phyloP scores from a whole-genome alignment of 1,140 invertebrate genomes.

The Papilio machaon region DNA sequence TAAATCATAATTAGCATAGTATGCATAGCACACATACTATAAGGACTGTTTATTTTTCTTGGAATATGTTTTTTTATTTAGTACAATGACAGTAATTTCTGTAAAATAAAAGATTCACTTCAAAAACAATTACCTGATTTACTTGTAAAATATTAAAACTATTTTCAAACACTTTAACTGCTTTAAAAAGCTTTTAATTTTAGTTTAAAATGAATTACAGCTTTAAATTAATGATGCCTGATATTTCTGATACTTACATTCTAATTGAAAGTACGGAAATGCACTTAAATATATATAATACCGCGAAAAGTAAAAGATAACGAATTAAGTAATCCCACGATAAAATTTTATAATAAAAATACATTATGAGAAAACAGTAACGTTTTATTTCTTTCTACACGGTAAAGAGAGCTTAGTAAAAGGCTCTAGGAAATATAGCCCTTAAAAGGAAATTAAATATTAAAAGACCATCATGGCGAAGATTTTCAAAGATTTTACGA shows the following conservation, averaged over 20 bases:
- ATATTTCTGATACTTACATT: neutral
- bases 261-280: neutral
- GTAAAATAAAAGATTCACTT: constrained; percentile 21
- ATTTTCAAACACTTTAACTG: neutral
- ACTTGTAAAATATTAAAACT: too few relatives aligned
- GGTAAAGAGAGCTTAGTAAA: constrained; percentile 48
- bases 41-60: too few relatives aligned
- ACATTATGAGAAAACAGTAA: constrained; percentile 21
- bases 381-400: constrained; percentile 44
- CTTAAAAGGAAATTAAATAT: constrained; percentile 78
- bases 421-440: constrained; percentile 52
- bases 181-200: constrained; percentile 15
- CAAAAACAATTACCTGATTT: too few relatives aligned
- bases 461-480: constrained; percentile 74
- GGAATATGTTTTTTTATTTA: neutral
- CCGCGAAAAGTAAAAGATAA: neutral
- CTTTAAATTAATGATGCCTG: neutral
- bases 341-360: constrained; percentile 6
- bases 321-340: constrained; percentile 25
- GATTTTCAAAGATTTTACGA: constrained; percentile 71
- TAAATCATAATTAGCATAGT: constrained; percentile 36
- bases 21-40: constrained; percentile 7
- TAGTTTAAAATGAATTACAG: too few relatives aligned
- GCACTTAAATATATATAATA: neutral
- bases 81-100: constrained; percentile 35